Conservation (phyloP, 2,797 vertebrate species). For the Halcyon smyrnensis region DNA sequence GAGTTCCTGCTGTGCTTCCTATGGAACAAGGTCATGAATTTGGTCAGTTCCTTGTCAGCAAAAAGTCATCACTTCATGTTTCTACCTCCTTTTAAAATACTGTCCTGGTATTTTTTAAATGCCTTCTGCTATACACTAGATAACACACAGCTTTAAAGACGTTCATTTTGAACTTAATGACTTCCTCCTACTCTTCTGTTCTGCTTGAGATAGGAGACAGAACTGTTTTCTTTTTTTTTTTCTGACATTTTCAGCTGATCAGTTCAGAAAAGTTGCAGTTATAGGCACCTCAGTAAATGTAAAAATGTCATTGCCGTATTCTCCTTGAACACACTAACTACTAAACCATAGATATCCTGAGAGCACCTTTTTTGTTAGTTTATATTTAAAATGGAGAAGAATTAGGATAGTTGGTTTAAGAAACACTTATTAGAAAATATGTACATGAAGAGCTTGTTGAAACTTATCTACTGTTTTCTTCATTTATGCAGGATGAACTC, state of each 20-base stretch:
- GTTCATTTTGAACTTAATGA: background rate
- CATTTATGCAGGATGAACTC: background rate
- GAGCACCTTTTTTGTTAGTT: background rate
- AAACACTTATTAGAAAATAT: background rate
- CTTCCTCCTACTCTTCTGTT: background rate
- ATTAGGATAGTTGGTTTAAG: background rate
- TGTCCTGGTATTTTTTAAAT: background rate
- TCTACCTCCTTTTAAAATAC: background rate
- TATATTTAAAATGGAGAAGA: background rate
- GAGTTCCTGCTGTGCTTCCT: background rate
- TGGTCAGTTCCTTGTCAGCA: background rate
- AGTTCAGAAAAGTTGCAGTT: background rate
- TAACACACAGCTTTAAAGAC: background rate
- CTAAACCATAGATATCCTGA: background rate
- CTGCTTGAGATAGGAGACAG: background rate
- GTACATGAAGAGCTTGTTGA: background rate
- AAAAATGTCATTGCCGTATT: background rate
- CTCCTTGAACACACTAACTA: background rate
- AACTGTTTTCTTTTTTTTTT: background rate
- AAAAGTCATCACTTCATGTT: background rate
- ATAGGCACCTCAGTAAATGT: background rate
- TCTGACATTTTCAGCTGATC: background rate
- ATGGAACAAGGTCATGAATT: background rate
- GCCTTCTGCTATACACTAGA: slow-evolving; percentile 1
- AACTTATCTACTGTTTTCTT: background rate